Evolutionary conservation across 2,113 vertebrate genomes (phyloP).

Genomic region (Istiophorus platypterus): DNA sequence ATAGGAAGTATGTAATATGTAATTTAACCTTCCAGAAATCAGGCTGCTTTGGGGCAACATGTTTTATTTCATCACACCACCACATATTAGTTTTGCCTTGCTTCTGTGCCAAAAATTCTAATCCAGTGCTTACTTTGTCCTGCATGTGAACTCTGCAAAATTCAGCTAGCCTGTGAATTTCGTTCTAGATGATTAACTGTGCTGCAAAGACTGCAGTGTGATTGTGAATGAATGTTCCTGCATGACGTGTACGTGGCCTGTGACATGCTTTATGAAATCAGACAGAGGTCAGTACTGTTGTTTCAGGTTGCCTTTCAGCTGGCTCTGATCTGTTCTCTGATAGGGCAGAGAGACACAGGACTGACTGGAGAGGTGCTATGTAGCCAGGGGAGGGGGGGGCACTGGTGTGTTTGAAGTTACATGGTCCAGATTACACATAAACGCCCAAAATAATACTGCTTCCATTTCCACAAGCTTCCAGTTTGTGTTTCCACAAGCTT

Average conservation of each 20-base stretch:
- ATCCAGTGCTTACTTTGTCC: slow-evolving; percentile 3
- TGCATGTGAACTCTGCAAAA: slow-evolving; percentile 13
- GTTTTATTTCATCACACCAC: neutral
- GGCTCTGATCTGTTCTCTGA: slow-evolving; percentile 64
- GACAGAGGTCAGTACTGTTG: slow-evolving; percentile 47
- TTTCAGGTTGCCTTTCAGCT: slow-evolving; percentile 51
- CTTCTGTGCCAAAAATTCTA: slow-evolving; percentile 20
- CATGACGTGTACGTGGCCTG: slow-evolving; percentile 5
- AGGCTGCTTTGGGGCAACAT: neutral
- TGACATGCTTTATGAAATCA: slow-evolving; percentile 50
- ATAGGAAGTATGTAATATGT: no score
- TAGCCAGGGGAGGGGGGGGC: slow-evolving; percentile 3
- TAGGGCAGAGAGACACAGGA: slow-evolving; percentile 47
- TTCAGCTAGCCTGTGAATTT: slow-evolving; percentile 13
- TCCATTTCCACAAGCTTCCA: neutral
- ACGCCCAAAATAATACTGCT: slow-evolving; percentile 38
- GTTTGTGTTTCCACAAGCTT: neutral
- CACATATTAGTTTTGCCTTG: neutral
- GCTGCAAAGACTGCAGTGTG: slow-evolving; percentile 6
- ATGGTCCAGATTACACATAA: slow-evolving; percentile 62
- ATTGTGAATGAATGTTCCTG: slow-evolving; percentile 5
- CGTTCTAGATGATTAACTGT: slow-evolving; percentile 7
- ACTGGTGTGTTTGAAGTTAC: slow-evolving; percentile 40
- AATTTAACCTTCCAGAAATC: no score
- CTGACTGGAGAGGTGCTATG: slow-evolving; percentile 53